phyloP scores from a whole-genome alignment of 2,113 vertebrate genomes.

The Tiliqua scincoides region DNA sequence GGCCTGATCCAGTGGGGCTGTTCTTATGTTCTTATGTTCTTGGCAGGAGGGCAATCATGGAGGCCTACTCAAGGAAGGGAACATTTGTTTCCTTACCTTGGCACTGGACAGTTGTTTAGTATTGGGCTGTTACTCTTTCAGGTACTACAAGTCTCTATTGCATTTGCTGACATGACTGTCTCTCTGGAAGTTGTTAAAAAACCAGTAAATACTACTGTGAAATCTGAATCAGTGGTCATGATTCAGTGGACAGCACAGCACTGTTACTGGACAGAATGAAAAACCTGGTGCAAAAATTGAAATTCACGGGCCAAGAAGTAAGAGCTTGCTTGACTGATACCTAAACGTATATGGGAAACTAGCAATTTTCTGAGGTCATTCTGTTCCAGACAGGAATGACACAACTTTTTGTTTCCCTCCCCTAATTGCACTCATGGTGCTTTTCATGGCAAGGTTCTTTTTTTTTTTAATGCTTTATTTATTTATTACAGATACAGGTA shows the following conservation, averaged over 20 bases:
- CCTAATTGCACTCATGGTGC: not conserved
- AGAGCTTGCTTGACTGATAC: not conserved
- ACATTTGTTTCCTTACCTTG: too few relatives aligned
- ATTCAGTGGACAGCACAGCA: too few relatives aligned
- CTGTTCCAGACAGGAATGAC: not conserved
- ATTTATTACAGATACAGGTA: too few relatives aligned
- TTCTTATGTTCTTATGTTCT: too few relatives aligned
- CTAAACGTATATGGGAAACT: not conserved
- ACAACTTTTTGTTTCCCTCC: not conserved
- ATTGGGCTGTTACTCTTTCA: not conserved
- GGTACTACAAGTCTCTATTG: not conserved
- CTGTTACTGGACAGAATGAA: not conserved
- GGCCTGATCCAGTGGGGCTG: too few relatives aligned
- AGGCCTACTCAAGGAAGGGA: too few relatives aligned
- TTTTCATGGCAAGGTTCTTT: not conserved
- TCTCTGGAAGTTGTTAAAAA: not conserved
- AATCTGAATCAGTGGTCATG: too few relatives aligned
- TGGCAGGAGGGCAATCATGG: too few relatives aligned
- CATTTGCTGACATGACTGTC: not conserved
- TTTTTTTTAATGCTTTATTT: too few relatives aligned
- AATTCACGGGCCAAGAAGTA: not conserved
- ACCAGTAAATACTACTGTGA: too few relatives aligned
- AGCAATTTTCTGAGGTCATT: not conserved
- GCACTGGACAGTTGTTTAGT: too few relatives aligned
- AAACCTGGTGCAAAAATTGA: not conserved